These are phyloP conservation scores for Rhynchomys soricoides DNA, from an alignment of 2,113 vertebrate species.

Conservation along the genomic window DNA sequence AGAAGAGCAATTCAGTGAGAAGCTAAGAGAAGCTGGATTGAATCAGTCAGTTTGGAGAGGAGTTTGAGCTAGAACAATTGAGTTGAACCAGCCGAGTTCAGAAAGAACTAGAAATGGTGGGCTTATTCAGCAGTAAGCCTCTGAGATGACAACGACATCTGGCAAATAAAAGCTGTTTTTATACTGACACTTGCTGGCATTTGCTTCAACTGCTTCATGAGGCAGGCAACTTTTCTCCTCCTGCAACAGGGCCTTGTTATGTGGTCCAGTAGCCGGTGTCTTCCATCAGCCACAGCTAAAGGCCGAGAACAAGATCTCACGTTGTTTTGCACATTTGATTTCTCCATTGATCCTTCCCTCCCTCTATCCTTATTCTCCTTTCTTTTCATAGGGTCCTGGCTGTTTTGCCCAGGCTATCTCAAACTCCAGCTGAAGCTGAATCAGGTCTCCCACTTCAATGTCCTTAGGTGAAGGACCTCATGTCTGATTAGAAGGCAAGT, in stretches of 20 bases:
- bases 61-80: too few species aligned
- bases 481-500: background rate
- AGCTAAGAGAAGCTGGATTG: too few species aligned
- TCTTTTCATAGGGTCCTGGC: background rate
- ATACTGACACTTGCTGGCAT: rapidly evolving
- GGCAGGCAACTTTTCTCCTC: background rate
- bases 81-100: too few species aligned
- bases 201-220: rapidly evolving
- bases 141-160: too few species aligned
- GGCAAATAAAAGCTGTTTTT: too few species aligned
- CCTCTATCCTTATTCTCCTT: background rate
- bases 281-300: background rate
- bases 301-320: background rate
- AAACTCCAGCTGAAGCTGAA: background rate
- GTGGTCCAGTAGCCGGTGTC: background rate
- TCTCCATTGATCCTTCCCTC: background rate
- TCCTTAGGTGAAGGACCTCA: background rate
- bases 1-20: too few species aligned
- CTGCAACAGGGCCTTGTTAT: too few species aligned
- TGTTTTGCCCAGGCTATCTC: background rate
- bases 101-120: too few species aligned
- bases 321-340: background rate
- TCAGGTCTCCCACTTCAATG: background rate
- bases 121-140: too few species aligned
- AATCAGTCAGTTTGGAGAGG: too few species aligned